A percentile compares a stretch with the other conserved stretches of the same genome.
These are phyloP conservation scores for Notoglanidium macrostoma DNA, from an alignment of 2,797 vertebrate genomes.

Conservation along the genomic window DNA sequence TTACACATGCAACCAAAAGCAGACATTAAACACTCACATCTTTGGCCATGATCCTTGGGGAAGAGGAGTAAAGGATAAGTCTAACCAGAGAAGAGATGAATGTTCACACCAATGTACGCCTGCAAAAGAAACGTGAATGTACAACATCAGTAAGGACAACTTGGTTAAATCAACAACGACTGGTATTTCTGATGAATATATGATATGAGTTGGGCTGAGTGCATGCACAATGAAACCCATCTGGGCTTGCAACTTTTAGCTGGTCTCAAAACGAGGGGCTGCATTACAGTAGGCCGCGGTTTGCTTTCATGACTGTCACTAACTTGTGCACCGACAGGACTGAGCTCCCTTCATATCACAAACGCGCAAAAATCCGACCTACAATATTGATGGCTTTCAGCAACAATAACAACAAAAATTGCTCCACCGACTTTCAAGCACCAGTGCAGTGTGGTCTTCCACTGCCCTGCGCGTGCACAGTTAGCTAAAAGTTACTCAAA, in stretches of 20 bases:
- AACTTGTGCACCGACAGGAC: not conserved
- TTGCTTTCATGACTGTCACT: conserved; percentile 19
- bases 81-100: conserved; percentile 61
- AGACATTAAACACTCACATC: conserved; percentile 72
- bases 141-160: conserved; percentile 28
- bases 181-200: not conserved
- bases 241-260: conserved; percentile 27
- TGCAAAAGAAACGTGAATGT: conserved; percentile 62
- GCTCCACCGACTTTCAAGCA: conserved; percentile 5
- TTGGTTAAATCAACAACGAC: not conserved
- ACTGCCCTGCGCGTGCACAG: not conserved
- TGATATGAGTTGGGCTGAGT: not conserved
- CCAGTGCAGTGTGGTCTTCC: not conserved
- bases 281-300: conserved; percentile 38
- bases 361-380: not conserved
- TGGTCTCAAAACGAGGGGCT: conserved; percentile 2
- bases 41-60: conserved; percentile 84
- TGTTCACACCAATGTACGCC: conserved; percentile 59
- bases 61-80: conserved; percentile 65
- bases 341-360: not conserved
- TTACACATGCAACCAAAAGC: conserved; percentile 6
- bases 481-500: not conserved
- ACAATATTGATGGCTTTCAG: not conserved
- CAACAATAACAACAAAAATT: no score
- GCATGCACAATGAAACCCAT: conserved; percentile 11